phyloP scores from a whole-genome alignment of 2,113 vertebrate species.

The Bothrops jararaca region DNA sequence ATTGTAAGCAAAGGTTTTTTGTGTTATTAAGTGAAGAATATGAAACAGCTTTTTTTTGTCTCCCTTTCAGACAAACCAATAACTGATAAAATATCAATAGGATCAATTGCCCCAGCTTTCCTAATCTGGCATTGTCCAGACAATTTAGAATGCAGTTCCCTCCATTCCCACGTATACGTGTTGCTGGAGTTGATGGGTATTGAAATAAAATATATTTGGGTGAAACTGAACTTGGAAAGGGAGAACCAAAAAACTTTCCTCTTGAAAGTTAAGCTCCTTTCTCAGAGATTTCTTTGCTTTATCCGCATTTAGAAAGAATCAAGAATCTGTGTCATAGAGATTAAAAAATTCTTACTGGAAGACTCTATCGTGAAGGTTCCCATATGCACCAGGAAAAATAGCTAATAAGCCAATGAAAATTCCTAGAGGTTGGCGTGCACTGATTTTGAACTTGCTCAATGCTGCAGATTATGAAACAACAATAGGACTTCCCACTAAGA shows the following conservation, averaged over 20 bases:
- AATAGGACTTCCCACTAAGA: background rate
- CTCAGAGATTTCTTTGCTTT: background rate
- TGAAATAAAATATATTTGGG: background rate
- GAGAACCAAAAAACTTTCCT: background rate
- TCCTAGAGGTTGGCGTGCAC: background rate
- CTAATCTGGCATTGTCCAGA: background rate
- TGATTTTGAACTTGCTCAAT: too few relatives aligned
- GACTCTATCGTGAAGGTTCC: background rate
- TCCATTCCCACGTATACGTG: background rate
- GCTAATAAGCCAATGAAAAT: background rate
- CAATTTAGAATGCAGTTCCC: background rate
- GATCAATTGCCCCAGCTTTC: background rate
- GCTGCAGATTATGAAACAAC: background rate
- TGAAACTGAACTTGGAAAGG: background rate
- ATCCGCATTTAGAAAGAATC: background rate
- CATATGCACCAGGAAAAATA: background rate
- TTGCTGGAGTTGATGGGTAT: background rate
- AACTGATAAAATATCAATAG: slow-evolving; percentile 30
- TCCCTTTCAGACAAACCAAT: slow-evolving; percentile 16
- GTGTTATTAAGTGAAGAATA: slow-evolving; percentile 48
- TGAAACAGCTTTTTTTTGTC: slow-evolving; percentile 25
- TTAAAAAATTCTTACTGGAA: background rate
- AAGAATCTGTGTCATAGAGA: background rate
- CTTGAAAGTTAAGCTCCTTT: background rate
- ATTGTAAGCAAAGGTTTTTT: slow-evolving; percentile 56